A percentile compares a stretch with the other conserved stretches of the same genome.
Conservation (phyloP, 1,140 invertebrate species). For the Cydia pomonella region DNA sequence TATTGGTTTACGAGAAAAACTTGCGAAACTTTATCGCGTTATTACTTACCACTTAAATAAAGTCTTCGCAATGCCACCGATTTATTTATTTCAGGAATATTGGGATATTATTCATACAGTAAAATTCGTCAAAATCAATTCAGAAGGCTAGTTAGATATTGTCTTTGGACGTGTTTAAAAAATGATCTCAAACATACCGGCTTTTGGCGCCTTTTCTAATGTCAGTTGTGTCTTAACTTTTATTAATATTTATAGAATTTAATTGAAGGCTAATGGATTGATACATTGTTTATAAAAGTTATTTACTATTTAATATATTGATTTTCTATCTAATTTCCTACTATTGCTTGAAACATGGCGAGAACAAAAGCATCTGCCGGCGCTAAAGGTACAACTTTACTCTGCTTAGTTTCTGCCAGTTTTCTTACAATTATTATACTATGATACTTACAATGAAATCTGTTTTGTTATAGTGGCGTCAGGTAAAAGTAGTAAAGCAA, state of each 20-base stretch:
- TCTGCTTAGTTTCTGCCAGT: not conserved
- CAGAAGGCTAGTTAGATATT: not conserved
- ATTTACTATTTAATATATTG: too few relatives aligned
- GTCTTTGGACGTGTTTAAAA: not conserved
- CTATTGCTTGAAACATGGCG: conserved; percentile 52
- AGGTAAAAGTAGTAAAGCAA: conserved; percentile 69
- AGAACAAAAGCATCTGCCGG: conserved; percentile 73
- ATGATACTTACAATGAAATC: not conserved
- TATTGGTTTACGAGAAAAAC: not conserved
- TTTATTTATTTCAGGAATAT: too few relatives aligned
- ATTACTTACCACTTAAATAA: not conserved
- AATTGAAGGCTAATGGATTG: not conserved
- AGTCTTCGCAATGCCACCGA: too few relatives aligned
- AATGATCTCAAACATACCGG: not conserved
- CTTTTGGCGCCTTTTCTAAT: conserved; percentile 6
- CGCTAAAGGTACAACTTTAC: conserved; percentile 62
- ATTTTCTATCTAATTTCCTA: not conserved
- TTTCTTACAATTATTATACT: not conserved
- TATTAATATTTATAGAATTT: not conserved
- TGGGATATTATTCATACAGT: too few relatives aligned
- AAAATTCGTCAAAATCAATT: not conserved
- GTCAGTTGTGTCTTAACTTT: not conserved
- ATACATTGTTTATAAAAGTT: not conserved
- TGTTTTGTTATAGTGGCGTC: conserved; percentile 53
- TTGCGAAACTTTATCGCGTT: not conserved